Percentiles rank a stretch among this genome's conserved stretches.
Conservation (phyloP, 2,888 invertebrate species). For the Pecten maximus region DNA sequence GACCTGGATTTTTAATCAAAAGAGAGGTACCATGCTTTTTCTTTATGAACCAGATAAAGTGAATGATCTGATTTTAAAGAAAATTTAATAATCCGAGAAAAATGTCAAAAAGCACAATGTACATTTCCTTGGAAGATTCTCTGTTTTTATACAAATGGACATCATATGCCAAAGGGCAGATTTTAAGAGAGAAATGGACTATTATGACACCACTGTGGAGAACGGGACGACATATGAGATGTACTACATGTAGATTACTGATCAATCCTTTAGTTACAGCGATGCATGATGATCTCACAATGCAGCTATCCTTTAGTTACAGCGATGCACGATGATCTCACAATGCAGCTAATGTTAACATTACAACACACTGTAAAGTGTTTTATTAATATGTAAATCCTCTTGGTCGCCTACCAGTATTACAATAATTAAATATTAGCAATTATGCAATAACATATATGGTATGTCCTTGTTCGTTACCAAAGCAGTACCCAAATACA, state of each 20-base stretch:
- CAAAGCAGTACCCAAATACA: neutral
- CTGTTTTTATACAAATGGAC: neutral
- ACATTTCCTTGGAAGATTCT: neutral
- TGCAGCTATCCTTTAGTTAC: neutral
- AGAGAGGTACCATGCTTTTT: too few relatives aligned
- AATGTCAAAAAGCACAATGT: too few relatives aligned
- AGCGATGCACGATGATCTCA: neutral
- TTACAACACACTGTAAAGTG: neutral
- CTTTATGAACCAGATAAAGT: too few relatives aligned
- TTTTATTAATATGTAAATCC: neutral
- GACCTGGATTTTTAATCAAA: too few relatives aligned
- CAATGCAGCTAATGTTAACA: neutral
- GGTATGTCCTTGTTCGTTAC: neutral
- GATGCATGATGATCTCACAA: too few relatives aligned
- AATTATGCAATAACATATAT: neutral
- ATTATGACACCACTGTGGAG: neutral
- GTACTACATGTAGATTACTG: neutral
- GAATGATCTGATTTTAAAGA: too few relatives aligned
- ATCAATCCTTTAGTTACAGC: neutral
- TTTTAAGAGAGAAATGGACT: neutral
- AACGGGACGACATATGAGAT: neutral
- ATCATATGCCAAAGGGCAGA: neutral
- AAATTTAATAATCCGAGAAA: too few relatives aligned
- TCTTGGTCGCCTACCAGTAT: neutral
- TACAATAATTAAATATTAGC: constrained; percentile 1